Conservation (phyloP, 2,888 invertebrate genomes). For the Siphlonurus alternatus region DNA sequence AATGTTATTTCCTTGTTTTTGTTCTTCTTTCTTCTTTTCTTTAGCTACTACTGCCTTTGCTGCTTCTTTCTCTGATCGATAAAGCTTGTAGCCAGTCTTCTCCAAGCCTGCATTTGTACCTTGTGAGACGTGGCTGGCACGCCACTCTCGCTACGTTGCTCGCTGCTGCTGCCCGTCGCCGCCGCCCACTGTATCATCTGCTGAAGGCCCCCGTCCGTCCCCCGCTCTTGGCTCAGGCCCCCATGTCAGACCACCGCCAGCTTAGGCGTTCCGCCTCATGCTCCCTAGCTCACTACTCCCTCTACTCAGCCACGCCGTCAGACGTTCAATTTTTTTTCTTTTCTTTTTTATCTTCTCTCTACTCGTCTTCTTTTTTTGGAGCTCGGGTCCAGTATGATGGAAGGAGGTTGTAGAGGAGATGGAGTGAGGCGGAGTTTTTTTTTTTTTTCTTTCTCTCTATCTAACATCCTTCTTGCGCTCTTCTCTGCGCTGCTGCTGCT, state of each 20-base stretch:
- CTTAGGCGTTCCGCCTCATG: neutral
- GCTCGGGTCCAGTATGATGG: neutral
- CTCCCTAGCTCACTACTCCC: neutral
- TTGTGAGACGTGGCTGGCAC: neutral
- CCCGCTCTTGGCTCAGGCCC: neutral
- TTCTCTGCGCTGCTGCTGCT: neutral
- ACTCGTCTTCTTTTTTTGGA: neutral
- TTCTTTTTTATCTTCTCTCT: neutral
- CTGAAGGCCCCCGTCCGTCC: neutral
- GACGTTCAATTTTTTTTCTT: neutral
- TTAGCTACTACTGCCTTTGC: neutral
- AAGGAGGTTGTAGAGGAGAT: neutral
- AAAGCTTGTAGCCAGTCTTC: slow-evolving; percentile 4
- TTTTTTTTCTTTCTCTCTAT: neutral
- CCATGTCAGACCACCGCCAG: neutral
- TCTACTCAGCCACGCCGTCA: neutral
- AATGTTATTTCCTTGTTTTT: neutral
- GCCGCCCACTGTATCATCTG: neutral
- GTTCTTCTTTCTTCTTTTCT: neutral
- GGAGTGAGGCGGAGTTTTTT: neutral
- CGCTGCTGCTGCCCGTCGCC: neutral
- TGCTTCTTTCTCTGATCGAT: neutral
- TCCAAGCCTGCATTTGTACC: slow-evolving; percentile 5
- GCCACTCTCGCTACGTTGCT: neutral
- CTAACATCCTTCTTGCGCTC: neutral